A percentile compares a stretch with the other conserved stretches of the same genome.
Evolutionary conservation across 2,888 invertebrate genomes (phyloP).

Genomic region (Plagodis dolabraria): DNA sequence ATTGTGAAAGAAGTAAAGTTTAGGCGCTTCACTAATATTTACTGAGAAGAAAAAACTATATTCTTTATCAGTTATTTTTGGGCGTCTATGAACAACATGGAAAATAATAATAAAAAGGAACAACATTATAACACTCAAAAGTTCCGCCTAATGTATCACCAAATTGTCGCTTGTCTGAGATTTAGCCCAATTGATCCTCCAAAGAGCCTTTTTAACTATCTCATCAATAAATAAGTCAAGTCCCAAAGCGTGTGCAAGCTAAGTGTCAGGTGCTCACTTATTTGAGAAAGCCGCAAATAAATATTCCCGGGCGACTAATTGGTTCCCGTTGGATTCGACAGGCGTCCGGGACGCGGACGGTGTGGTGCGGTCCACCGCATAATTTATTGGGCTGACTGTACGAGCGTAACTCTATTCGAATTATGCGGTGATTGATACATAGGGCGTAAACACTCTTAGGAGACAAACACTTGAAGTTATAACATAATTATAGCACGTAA

Average conservation of each 20-base stretch:
- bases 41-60: too few relatives aligned
- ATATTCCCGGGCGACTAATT: conserved; percentile 80
- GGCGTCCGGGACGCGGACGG: conserved; percentile 59
- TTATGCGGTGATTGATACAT: conserved; percentile 41
- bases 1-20: too few relatives aligned
- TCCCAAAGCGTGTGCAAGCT: conserved; percentile 49
- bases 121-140: too few relatives aligned
- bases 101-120: too few relatives aligned
- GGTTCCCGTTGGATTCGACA: conserved; percentile 80
- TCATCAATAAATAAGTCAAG: conserved; percentile 57
- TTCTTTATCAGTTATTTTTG: too few relatives aligned
- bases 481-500: too few relatives aligned
- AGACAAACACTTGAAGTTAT: not conserved
- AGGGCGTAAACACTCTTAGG: conserved; percentile 6
- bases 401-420: conserved; percentile 49
- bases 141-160: too few relatives aligned
- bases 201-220: not conserved
- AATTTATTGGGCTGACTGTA: conserved; percentile 75
- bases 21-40: too few relatives aligned
- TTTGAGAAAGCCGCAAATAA: conserved; percentile 4
- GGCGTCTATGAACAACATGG: too few relatives aligned
- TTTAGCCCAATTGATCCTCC: not conserved
- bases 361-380: conserved; percentile 71
- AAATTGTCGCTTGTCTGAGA: too few relatives aligned
- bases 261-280: conserved; percentile 2